Base-by-base conservation (phyloP, 2,797 vertebrate species). In the Lophotriccus pileatus region DNA sequence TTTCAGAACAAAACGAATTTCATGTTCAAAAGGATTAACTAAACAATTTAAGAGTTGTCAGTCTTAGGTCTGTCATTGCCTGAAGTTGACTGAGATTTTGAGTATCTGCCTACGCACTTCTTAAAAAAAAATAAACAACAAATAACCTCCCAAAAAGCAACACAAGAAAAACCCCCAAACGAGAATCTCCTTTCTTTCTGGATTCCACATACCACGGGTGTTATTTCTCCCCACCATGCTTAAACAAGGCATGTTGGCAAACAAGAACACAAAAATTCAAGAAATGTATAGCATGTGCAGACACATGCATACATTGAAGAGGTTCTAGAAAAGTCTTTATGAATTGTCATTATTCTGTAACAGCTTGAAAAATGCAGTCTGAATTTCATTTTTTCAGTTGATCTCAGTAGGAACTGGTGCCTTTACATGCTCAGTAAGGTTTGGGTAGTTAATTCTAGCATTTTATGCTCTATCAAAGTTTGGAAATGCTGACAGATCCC, bases 391-490 rank as follows among this genome's bases (percentile, higher is more conserved):
- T 90, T 70, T 82, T 79, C 60, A 60, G 44, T 41, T 84, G n/a
- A 91, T 91, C 83, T 87, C 77, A 82, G 34, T 47, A 89, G 67
- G 60, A 94, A 83, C 77, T 80, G 28, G n/a, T 80, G 80, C 83
- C 73, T 84, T 90, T 90, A 86, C 49, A 76, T 66, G 56, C 34
- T 79, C 63, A 82, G 74, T 49, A 89, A 87, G 70, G 87, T 93
- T 90, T 86, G 88, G 70, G 56, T 87, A 91, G 67, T 90, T 96
- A 94, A 96, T 96, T 94, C 81, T 82, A 95, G 72, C 74, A 80
- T 94, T 96, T 95, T 96, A 95, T 97, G 94, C 89, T 93, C 94
- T 93, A 84, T 70, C n/a, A 2, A 95, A 91, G 93, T 93, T 94
- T 89, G 70, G 67, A 96, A 94, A 91, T 82, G 70, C 83, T 94